A percentile compares a stretch with the other conserved stretches of the same genome.
Evolutionary conservation across 2,888 invertebrate genomes (phyloP).

Genomic region (Sclerodermus sp.): DNA sequence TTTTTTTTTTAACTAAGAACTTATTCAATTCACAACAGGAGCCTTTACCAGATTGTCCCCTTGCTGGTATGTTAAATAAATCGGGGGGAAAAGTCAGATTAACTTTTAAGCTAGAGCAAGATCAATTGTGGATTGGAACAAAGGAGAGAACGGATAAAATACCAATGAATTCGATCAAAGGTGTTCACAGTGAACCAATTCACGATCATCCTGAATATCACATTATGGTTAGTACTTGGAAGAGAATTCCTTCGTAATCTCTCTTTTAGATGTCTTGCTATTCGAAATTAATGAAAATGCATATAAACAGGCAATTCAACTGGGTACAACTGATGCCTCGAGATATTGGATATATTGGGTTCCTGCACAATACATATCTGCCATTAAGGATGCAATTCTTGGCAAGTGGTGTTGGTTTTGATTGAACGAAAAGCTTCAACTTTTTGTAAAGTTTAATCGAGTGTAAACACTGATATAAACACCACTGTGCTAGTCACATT

Average conservation of each 20-base stretch:
- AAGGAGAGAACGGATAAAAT: conserved; percentile 92
- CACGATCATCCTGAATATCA: conserved; percentile 89
- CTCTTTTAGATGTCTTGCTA: conserved; percentile 1
- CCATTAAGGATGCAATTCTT: conserved; percentile 87
- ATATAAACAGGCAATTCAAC: conserved; percentile 73
- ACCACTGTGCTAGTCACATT: conserved; percentile 53
- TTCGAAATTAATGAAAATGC: background rate
- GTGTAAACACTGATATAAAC: conserved; percentile 45
- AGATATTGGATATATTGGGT: conserved; percentile 95
- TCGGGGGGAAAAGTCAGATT: conserved; percentile 86
- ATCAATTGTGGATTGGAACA: conserved; percentile 90
- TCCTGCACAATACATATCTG: conserved; percentile 85
- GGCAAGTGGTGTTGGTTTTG: conserved; percentile 83
- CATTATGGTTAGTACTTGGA: conserved; percentile 70
- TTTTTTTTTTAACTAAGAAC: background rate
- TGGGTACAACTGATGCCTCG: conserved; percentile 89
- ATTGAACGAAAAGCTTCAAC: conserved; percentile 42
- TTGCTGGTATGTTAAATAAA: conserved; percentile 90
- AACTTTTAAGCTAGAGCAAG: conserved; percentile 88
- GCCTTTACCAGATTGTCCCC: conserved; percentile 75
- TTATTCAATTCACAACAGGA: conserved; percentile 62
- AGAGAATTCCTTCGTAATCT: background rate
- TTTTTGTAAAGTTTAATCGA: conserved; percentile 41
- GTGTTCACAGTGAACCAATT: conserved; percentile 78
- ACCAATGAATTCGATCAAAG: conserved; percentile 86